Percentiles rank a stretch among this genome's conserved stretches.
phyloP scores from a whole-genome alignment of 2,888 invertebrate species.

The Athrips mouffetella region DNA sequence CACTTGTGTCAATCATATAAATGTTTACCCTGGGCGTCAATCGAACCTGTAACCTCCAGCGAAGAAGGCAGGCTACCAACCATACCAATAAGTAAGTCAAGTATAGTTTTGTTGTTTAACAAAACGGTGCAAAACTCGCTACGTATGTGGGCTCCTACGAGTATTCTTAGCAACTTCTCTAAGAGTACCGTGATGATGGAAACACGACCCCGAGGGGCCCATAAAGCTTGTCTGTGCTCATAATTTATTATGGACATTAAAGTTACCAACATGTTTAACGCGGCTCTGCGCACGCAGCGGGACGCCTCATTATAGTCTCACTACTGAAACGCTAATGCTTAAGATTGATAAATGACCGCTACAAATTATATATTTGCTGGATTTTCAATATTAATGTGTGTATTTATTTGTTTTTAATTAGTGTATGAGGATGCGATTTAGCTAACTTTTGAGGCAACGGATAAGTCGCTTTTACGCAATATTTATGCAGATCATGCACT shows the following conservation, averaged over 20 bases:
- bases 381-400: constrained; percentile 10
- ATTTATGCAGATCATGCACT: no score
- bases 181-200: constrained; percentile 26
- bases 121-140: constrained; percentile 3
- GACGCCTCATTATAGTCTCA: constrained; percentile 35
- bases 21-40: no score
- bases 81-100: no score
- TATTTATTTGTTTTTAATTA: constrained; percentile 9
- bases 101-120: no score
- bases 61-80: no score
- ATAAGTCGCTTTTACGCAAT: no score
- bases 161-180: constrained; percentile 21
- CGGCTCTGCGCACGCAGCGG: constrained; percentile 24
- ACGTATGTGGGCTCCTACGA: constrained; percentile 15
- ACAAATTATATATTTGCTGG: constrained; percentile 22
- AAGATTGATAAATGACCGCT: constrained; percentile 22
- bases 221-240: constrained; percentile 27
- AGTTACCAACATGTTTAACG: constrained; percentile 34
- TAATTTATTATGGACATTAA: constrained; percentile 39
- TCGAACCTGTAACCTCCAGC: no score
- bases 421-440: not conserved
- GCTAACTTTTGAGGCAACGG: no score
- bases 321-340: constrained; percentile 34
- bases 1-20: no score
- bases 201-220: constrained; percentile 25